Evolutionary conservation across 1,140 invertebrate species (phyloP).

Genomic region (Condylostylus longicornis): DNA sequence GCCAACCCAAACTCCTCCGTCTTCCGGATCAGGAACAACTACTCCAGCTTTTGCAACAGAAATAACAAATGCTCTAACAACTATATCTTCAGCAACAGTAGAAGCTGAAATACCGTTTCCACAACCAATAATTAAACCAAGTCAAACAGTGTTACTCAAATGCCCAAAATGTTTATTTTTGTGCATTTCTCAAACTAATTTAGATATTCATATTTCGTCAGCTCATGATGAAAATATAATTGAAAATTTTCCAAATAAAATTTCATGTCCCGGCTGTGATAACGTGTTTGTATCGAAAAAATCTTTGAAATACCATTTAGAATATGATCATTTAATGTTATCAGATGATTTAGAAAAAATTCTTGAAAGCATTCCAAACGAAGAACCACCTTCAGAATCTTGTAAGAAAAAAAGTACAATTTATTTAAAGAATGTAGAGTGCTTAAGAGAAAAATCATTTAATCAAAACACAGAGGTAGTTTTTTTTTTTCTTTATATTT

Average conservation of each 20-base stretch:
- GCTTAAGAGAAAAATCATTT: slow-evolving; percentile 22
- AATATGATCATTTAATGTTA: slow-evolving; percentile 32
- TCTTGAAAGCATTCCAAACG: slow-evolving; percentile 3
- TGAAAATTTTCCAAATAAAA: slow-evolving; percentile 8
- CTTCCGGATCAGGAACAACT: background rate
- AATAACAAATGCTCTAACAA: slow-evolving; percentile 11
- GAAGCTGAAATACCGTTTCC: slow-evolving; percentile 1
- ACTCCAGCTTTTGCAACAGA: background rate
- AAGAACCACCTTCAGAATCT: background rate
- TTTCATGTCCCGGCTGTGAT: slow-evolving; percentile 32
- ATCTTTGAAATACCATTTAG: slow-evolving; percentile 33
- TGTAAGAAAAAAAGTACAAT: slow-evolving; percentile 19
- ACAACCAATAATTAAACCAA: background rate
- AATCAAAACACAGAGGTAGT: slow-evolving; percentile 7
- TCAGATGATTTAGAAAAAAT: slow-evolving; percentile 21
- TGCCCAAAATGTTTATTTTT: slow-evolving; percentile 18
- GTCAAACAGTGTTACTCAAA: slow-evolving; percentile 9
- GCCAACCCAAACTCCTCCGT: slow-evolving; percentile 19
- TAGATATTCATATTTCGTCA: slow-evolving; percentile 13
- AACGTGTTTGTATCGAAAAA: slow-evolving; percentile 34
- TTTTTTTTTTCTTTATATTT: background rate
- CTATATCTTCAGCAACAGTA: slow-evolving; percentile 6
- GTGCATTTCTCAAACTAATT: slow-evolving; percentile 12
- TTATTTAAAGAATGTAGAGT: slow-evolving; percentile 27
- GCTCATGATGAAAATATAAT: slow-evolving; percentile 1